phyloP scores from a whole-genome alignment of 2,797 vertebrate species.

The Masticophis lateralis region DNA sequence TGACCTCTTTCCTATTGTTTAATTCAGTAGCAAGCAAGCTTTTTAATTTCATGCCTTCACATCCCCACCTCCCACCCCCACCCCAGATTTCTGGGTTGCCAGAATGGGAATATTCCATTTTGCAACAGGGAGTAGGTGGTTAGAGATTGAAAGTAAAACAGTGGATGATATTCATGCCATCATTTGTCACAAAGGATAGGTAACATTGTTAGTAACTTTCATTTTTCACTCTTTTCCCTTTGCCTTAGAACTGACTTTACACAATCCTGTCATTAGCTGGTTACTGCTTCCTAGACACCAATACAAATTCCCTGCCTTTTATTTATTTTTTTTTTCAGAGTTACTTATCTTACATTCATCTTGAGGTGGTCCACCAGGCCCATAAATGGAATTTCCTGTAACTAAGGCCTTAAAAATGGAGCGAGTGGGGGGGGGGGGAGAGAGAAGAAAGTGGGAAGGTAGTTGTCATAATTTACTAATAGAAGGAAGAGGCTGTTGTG shows the following conservation, averaged over 20 bases:
- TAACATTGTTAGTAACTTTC: not conserved
- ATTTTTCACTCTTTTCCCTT: not conserved
- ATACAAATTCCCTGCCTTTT: not conserved
- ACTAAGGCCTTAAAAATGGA: not conserved
- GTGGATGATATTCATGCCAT: not conserved
- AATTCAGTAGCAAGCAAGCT: not conserved
- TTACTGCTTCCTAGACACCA: not conserved
- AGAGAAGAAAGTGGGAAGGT: not conserved
- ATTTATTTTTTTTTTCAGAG: not conserved
- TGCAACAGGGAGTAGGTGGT: not conserved
- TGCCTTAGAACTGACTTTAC: not conserved
- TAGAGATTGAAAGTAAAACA: not conserved
- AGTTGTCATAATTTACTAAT: not conserved
- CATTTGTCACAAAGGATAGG: not conserved
- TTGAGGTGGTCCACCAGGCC: not conserved
- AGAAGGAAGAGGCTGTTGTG: not conserved
- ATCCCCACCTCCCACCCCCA: not conserved
- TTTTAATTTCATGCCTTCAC: not conserved
- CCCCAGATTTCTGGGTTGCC: not conserved
- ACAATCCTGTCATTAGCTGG: not conserved
- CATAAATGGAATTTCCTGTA: not conserved
- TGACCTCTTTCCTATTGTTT: slow-evolving; percentile 7
- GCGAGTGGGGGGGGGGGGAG: not conserved
- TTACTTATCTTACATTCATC: not conserved
- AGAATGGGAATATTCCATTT: not conserved